phyloP scores from a whole-genome alignment of 2,888 invertebrate species.

The Steinernema hermaphroditum region DNA sequence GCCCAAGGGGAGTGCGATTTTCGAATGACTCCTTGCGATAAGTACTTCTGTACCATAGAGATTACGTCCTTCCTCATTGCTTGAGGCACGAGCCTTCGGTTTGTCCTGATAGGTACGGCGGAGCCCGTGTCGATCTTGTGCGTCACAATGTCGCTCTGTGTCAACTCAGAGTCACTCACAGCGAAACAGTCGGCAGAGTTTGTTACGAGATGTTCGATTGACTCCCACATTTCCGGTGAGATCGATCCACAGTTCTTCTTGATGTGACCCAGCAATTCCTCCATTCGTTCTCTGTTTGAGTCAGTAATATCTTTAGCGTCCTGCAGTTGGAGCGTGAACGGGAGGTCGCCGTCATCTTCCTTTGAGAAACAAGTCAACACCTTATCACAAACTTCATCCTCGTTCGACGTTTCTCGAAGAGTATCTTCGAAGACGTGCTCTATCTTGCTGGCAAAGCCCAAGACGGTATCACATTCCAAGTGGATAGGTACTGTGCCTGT shows the following conservation, averaged over 20 bases:
- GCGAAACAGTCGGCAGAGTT: slow-evolving; percentile 32
- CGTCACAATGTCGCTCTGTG: too few species aligned
- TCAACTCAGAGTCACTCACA: slow-evolving; percentile 31
- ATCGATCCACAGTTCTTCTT: neutral
- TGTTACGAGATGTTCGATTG: neutral
- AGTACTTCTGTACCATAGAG: slow-evolving; percentile 31
- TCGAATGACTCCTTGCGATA: slow-evolving; percentile 37
- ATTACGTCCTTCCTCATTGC: slow-evolving; percentile 33
- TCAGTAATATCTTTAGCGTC: too few species aligned
- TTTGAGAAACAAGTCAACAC: too few species aligned
- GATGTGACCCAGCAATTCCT: neutral
- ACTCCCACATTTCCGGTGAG: neutral
- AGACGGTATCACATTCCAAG: too few species aligned
- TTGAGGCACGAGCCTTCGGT: slow-evolving; percentile 35
- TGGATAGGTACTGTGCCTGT: too few species aligned
- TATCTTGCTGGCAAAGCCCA: too few species aligned
- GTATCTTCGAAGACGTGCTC: too few species aligned
- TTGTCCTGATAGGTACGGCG: slow-evolving; percentile 29
- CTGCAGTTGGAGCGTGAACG: too few species aligned
- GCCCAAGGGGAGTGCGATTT: slow-evolving; percentile 64
- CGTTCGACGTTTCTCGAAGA: too few species aligned
- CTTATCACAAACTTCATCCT: too few species aligned
- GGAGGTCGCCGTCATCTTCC: too few species aligned
- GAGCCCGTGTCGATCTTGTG: slow-evolving; percentile 34
- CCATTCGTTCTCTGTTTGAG: neutral